Evolutionary conservation across 1,140 invertebrate genomes (phyloP).

Genomic region (Bombus waltoni): DNA sequence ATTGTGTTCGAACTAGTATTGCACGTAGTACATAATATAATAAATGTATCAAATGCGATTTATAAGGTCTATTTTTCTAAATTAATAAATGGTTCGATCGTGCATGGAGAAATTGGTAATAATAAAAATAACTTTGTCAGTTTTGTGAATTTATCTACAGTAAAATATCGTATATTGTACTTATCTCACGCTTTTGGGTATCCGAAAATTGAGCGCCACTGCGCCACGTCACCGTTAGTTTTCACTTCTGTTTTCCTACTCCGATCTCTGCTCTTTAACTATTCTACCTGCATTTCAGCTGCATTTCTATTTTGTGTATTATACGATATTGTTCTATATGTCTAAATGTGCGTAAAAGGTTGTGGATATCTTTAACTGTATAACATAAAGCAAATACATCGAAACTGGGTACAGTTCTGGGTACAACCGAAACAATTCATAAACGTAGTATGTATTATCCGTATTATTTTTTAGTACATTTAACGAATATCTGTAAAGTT

Average conservation of each 20-base stretch:
- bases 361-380: neutral
- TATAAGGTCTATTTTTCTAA: neutral
- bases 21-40: neutral
- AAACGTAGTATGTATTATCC: neutral
- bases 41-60: neutral
- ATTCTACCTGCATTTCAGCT: conserved; percentile 44
- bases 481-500: too few species aligned
- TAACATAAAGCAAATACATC: neutral
- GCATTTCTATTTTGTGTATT: conserved; percentile 5
- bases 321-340: neutral
- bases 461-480: neutral
- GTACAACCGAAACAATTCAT: neutral
- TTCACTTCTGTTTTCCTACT: conserved; percentile 65
- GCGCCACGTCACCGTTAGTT: conserved; percentile 77
- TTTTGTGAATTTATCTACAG: neutral
- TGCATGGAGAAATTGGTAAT: neutral
- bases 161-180: neutral
- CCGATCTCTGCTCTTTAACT: conserved; percentile 44
- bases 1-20: neutral
- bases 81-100: neutral
- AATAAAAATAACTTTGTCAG: neutral
- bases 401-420: neutral
- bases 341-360: neutral
- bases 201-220: conserved; percentile 74
- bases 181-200: conserved; percentile 20